Evolutionary conservation across 2,797 vertebrate species (phyloP), one percentile per base, ranked within the genome.

Genomic region (Oryzias dopingdopingensis): DNA sequence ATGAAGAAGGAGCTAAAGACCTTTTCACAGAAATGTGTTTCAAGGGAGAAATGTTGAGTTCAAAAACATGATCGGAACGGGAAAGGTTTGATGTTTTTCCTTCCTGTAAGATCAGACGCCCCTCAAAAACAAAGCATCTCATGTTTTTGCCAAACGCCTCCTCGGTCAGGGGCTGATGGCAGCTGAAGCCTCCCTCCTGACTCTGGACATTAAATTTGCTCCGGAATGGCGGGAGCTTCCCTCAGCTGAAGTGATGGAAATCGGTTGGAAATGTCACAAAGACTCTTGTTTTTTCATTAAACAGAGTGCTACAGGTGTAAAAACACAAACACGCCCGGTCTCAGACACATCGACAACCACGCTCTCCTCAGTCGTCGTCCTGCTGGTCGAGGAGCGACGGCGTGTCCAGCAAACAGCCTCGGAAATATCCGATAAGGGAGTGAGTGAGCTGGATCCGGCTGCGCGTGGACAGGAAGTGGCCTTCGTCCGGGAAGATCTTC

Each of bases 401-500:
- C 14, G 86, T 70, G 59, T 95, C 94, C 49, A 94, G 92, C 83
- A 98, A 92, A 67, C 96, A 99, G 70, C 92, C 93, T 88, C 92
- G 90, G 84, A 98, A 97, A 85, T 96, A 96, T 59, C 92, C 92
- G 72, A 95, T 92, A 62, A 98, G 91, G 77, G 95, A 95, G 76
- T 93, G 91, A 79, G 94, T 94, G 79, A 95, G 92, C 75, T 99
- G 96, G 51, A 92, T 91, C 79, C 87, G 92, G 87, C 95, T 98
- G 79, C 91, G 94, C 71, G 88, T 90, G 0, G 95, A 95, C 75
- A 95, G 89, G 48, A 92, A 93, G 84, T 99, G 95, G 72, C 95
- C 96, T 89, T 99, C 97, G 70, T 99, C 97, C 0, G 97, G 96
- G 77, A 96, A 99, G 61, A 99, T 95, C 97, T 99, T 72, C 17